Evolutionary conservation across 2,797 vertebrate species (phyloP).

Genomic region (Tangara arthus): DNA sequence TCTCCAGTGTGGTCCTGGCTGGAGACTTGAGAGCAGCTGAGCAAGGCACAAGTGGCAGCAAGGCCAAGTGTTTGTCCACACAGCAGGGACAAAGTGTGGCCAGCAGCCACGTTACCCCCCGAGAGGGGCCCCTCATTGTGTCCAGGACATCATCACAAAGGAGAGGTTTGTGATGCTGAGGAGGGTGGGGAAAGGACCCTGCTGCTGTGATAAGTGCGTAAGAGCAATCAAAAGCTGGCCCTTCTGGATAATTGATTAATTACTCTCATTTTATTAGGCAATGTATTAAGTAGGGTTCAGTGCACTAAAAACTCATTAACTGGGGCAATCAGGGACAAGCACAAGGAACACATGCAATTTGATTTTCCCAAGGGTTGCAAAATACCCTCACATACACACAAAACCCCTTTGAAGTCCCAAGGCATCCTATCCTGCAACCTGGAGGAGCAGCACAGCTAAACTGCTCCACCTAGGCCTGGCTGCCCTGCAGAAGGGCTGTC

Average conservation of each 20-base stretch:
- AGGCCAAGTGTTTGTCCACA: neutral
- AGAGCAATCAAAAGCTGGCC: neutral
- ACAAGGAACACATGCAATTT: neutral
- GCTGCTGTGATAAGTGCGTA: rapidly evolving
- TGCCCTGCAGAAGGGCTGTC: neutral
- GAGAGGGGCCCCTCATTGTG: neutral
- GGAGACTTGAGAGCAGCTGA: neutral
- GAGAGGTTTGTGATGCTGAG: neutral
- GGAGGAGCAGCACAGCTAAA: neutral
- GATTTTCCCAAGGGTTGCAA: neutral
- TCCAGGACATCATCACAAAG: neutral
- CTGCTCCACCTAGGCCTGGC: neutral
- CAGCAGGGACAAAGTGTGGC: neutral
- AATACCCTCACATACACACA: neutral
- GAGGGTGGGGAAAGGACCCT: neutral
- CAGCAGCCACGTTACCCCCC: rapidly evolving
- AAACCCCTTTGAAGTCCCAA: neutral
- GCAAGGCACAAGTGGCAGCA: neutral
- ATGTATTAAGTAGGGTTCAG: conserved; percentile 48
- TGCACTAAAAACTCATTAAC: conserved; percentile 62
- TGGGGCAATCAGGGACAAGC: conserved; percentile 29
- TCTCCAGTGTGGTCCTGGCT: neutral
- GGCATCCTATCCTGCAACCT: neutral
- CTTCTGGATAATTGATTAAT: conserved; percentile 50
- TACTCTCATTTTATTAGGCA: conserved; percentile 45